Evolutionary conservation across 2,888 invertebrate genomes (phyloP).

Genomic region (Sabatieria punctata): DNA sequence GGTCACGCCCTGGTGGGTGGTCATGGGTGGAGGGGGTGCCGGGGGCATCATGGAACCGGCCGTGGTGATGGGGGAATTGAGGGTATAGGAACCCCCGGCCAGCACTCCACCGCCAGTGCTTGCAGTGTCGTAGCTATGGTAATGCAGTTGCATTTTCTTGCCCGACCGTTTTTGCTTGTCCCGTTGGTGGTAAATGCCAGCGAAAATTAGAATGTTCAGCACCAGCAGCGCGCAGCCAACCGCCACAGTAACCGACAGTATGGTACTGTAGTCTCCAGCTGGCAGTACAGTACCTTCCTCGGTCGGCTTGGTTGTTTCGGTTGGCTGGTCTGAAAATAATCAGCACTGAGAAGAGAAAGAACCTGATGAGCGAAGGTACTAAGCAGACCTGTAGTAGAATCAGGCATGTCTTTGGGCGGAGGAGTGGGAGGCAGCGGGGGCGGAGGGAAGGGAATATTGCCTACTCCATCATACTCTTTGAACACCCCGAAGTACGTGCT

Average conservation of each 20-base stretch:
- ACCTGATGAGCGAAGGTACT: too few species aligned
- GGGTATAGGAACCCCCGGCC: neutral
- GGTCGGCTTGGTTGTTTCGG: too few species aligned
- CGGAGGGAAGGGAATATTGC: conserved; percentile 25
- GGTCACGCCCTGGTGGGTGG: neutral
- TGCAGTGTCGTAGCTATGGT: conserved; percentile 13
- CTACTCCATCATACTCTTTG: conserved; percentile 13
- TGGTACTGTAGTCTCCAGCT: conserved; percentile 12
- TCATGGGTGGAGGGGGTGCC: conserved; percentile 9
- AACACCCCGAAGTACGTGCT: conserved; percentile 25
- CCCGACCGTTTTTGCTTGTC: conserved; percentile 17
- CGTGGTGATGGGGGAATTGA: conserved; percentile 6
- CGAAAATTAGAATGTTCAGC: conserved; percentile 23
- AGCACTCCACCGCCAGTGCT: neutral
- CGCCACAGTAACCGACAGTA: conserved; percentile 19
- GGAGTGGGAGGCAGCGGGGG: conserved; percentile 28
- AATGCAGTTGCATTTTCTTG: conserved; percentile 21
- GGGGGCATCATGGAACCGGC: conserved; percentile 7
- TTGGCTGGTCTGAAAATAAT: too few species aligned
- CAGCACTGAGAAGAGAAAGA: too few species aligned
- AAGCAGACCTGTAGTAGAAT: too few species aligned
- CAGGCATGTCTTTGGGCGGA: too few species aligned
- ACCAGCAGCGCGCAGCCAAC: conserved; percentile 23
- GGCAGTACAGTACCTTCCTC: too few species aligned
- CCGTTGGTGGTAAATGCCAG: conserved; percentile 23